A percentile compares a stretch with the other conserved stretches of the same genome.
Evolutionary conservation across 1,140 invertebrate species (phyloP).

Genomic region (Parasteatoda tepidariorum): DNA sequence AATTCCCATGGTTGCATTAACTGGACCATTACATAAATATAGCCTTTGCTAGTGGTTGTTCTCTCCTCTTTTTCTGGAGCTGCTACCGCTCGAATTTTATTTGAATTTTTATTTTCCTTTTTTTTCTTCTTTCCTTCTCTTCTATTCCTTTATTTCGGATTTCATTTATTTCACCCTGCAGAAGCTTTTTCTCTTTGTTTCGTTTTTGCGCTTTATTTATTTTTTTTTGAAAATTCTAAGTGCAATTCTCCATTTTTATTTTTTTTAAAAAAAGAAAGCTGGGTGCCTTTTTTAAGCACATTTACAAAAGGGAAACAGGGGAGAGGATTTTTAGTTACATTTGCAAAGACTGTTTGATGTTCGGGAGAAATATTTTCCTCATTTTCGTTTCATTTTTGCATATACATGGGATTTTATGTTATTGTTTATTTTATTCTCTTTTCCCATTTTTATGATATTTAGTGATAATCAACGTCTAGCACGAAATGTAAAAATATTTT

Average conservation of each 20-base stretch:
- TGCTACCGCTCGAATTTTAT: slow-evolving; percentile 30
- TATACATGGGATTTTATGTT: slow-evolving; percentile 7
- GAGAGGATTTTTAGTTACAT: slow-evolving; percentile 27
- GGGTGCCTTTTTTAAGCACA: slow-evolving; percentile 51
- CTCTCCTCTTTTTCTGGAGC: background rate
- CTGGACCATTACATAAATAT: slow-evolving; percentile 60
- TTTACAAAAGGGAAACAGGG: slow-evolving; percentile 13
- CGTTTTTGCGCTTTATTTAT: slow-evolving; percentile 22
- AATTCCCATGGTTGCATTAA: slow-evolving; percentile 61
- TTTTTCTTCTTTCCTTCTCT: background rate
- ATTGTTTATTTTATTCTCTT: background rate
- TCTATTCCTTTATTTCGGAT: slow-evolving; percentile 38
- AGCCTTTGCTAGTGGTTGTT: slow-evolving; percentile 42
- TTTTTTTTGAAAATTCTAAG: slow-evolving; percentile 5
- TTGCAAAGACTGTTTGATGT: background rate
- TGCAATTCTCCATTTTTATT: slow-evolving; percentile 26
- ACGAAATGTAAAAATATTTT: slow-evolving; percentile 31
- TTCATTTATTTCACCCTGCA: slow-evolving; percentile 35
- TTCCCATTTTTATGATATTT: slow-evolving; percentile 25
- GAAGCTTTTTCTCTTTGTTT: slow-evolving; percentile 1
- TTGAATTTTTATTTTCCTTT: slow-evolving; percentile 47
- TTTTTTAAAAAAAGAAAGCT: slow-evolving; percentile 43
- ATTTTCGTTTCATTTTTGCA: background rate
- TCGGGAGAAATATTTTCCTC: background rate
- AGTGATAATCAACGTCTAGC: slow-evolving; percentile 55